These are phyloP conservation scores for Sepiola atlantica DNA, from an alignment of 2,888 invertebrate genomes.

Conservation along the genomic window DNA sequence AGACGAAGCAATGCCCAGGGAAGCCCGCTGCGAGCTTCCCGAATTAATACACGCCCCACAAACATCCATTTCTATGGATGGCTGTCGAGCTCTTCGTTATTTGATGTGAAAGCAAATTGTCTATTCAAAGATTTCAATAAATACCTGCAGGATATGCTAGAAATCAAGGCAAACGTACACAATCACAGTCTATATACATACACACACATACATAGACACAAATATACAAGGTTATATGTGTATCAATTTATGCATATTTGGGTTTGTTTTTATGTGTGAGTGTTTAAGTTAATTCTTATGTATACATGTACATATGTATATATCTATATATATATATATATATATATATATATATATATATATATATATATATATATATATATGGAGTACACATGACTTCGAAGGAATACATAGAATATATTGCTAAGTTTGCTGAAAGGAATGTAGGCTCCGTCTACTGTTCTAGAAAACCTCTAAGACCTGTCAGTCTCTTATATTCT, in stretches of 20 bases:
- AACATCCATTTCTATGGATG: conserved; percentile 4
- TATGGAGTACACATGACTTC: no score
- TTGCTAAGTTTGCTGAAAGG: no score
- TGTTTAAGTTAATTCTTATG: no score
- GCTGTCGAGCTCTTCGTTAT: conserved; percentile 6
- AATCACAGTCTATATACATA: not conserved
- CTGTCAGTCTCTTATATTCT: no score
- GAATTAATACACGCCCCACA: not conserved
- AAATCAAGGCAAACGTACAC: not conserved
- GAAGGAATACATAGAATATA: no score
- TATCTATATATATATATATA: not conserved
- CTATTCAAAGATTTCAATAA: conserved; percentile 12
- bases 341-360: no score
- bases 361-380: no score
- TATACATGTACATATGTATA: not conserved
- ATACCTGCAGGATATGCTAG: not conserved
- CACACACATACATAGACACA: not conserved
- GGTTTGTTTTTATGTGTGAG: no score
- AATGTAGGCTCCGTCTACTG: no score
- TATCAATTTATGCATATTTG: no score
- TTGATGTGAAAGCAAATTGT: conserved; percentile 8
- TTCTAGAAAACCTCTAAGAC: no score
- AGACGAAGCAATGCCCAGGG: not conserved
- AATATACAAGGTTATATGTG: no score
- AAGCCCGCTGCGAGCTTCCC: not conserved